Percentiles rank a stretch among this genome's conserved stretches.
phyloP scores from a whole-genome alignment of 2,888 invertebrate genomes.

The Cheilosia pagana region DNA sequence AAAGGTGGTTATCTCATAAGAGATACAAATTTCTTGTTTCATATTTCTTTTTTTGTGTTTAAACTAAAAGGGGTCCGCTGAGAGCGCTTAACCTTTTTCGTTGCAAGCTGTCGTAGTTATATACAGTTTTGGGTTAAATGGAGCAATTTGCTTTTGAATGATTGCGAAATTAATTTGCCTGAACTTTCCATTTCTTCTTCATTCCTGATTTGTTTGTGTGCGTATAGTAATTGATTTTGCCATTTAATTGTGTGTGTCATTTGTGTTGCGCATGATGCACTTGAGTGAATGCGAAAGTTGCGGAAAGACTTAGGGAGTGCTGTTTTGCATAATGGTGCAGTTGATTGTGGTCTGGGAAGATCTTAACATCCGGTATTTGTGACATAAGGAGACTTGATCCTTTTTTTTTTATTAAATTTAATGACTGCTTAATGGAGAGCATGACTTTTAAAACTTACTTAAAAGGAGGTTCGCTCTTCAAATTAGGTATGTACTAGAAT shows the following conservation, averaged over 20 bases:
- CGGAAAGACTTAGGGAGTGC: constrained; percentile 44
- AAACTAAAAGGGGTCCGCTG: constrained; percentile 40
- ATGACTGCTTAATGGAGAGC: no score
- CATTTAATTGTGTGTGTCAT: constrained; percentile 43
- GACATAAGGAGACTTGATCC: no score
- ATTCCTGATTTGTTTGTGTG: neutral
- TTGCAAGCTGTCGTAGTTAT: neutral
- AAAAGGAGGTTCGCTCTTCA: no score
- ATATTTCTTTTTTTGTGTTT: neutral
- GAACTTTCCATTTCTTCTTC: constrained; percentile 56
- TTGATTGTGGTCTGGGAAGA: neutral
- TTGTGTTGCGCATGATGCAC: constrained; percentile 49
- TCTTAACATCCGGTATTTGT: constrained; percentile 6
- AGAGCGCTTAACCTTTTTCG: constrained; percentile 34
- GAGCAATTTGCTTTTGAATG: constrained; percentile 35
- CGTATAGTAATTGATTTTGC: constrained; percentile 45
- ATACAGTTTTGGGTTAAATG: constrained; percentile 29
- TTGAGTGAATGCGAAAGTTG: constrained; percentile 61
- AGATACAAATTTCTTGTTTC: constrained; percentile 14
- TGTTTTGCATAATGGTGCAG: constrained; percentile 33
- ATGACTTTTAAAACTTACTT: no score
- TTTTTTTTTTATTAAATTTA: no score
- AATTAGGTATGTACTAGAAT: no score
- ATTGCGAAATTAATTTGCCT: constrained; percentile 37
- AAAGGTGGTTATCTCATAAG: constrained; percentile 43